These are phyloP conservation scores for Phalacrocorax pelagicus DNA, from an alignment of 2,113 vertebrate genomes.

Conservation along the genomic window DNA sequence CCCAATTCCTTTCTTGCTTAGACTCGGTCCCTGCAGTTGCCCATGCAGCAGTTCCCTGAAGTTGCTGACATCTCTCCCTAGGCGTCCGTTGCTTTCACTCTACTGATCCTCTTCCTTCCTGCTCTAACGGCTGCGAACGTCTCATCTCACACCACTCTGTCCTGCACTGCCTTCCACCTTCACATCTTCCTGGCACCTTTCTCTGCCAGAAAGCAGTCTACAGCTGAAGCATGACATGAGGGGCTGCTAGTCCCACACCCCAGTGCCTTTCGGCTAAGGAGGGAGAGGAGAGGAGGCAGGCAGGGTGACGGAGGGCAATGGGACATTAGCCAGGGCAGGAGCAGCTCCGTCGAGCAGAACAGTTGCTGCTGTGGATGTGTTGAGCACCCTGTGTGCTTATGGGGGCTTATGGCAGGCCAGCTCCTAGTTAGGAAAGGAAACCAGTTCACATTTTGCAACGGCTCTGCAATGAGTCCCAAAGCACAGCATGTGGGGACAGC, in stretches of 20 bases:
- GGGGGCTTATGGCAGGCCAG: not conserved
- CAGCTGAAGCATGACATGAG: not conserved
- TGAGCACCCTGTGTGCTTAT: not conserved
- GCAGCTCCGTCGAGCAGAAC: not conserved
- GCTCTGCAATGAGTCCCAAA: not conserved
- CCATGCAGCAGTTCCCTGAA: not conserved
- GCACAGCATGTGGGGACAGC: not conserved
- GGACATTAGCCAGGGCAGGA: not conserved
- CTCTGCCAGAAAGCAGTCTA: not conserved
- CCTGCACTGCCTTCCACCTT: not conserved
- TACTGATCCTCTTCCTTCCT: constrained; percentile 18
- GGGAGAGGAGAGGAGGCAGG: not conserved
- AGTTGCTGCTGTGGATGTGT: not conserved
- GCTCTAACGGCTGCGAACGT: not conserved
- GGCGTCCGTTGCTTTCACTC: not conserved
- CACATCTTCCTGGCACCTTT: not conserved
- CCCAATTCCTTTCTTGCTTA: not conserved
- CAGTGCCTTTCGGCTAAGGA: not conserved
- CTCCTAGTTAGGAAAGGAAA: not conserved
- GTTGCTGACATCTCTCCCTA: not conserved
- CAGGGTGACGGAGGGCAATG: not conserved
- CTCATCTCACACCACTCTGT: not conserved
- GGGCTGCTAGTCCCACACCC: not conserved
- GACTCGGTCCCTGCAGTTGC: not conserved
- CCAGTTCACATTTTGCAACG: not conserved